Evolutionary conservation across 2,113 vertebrate genomes (phyloP), one percentile per base, ranked within the genome.

Genomic region (Neopipo cinnamomea): DNA sequence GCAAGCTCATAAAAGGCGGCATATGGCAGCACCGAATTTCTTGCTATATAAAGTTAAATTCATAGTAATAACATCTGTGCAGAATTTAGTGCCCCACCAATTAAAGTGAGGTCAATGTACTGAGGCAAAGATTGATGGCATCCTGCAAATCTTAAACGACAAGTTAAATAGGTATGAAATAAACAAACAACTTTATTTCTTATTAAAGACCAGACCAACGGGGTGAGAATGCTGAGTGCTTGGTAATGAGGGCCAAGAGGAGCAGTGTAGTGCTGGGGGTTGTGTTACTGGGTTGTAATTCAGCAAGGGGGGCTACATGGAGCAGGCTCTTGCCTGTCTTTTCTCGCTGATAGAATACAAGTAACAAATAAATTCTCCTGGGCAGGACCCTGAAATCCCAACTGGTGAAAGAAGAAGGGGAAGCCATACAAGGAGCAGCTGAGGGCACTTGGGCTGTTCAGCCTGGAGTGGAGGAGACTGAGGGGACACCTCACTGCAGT

Each of bases 1-100:
- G 67, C 75, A 84, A 90, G 75, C 88, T 78, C 88, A 56, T 96
- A 95, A 96, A 95, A 94, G 90, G 37, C 4, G 8, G 91, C 90
- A 96, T 93, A 96, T 95, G 95, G 95, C 90, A 77, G 85, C 42
- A 39, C 95, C 59, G 3, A 90, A 90, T 88, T 95, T 91, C 85
- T 96, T 88, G 88, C 95, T 94, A 24, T 95, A 85, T 83, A 86
- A 91, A 96, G 85, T 94, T 80, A 90, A 94, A 96, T 94, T 94
- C 88, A 63, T 52, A 91, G 88, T 91, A 93, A 95, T 96, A 95
- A 93, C 90, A 96, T 93, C 94, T 96, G 95, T 52, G 88, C 82
- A 74, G 93, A 86, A 83, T 96, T 97, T 94, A 93, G 90, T 94
- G 85, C 61, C 90, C 90, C 83, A 62, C 77, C 92, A 94, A 83